Evolutionary conservation across 53 echinoderm and acorn worm genomes (phyloP).

Genomic region (Paracentrotus lividus): DNA sequence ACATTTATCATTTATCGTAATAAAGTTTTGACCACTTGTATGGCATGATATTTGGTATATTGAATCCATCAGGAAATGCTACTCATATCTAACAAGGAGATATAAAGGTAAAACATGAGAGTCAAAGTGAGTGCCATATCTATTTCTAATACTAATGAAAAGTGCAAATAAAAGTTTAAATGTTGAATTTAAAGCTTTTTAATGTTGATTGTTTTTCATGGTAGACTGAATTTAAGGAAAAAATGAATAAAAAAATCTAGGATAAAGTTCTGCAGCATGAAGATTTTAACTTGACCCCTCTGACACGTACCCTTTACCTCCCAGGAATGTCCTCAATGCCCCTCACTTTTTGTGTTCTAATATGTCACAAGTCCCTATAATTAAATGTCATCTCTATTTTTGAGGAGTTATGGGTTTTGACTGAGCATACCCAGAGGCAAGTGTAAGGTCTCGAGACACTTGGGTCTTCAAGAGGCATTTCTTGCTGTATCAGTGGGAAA

Average conservation of each 20-base stretch:
- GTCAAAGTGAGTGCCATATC: too few species aligned
- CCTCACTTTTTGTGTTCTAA: slow-evolving; percentile 17
- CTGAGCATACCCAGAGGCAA: slow-evolving; percentile 34
- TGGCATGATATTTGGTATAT: too few species aligned
- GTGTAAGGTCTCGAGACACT: slow-evolving; percentile 40
- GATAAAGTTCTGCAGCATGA: slow-evolving; percentile 29
- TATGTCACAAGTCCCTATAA: slow-evolving; percentile 54
- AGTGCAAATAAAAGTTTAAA: too few species aligned
- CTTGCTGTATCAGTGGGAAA: neutral
- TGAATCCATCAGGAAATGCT: too few species aligned
- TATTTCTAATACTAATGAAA: too few species aligned
- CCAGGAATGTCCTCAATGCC: neutral
- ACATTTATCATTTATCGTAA: too few species aligned
- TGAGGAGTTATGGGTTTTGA: slow-evolving; percentile 30
- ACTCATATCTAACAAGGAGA: too few species aligned
- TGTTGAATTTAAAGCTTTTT: too few species aligned
- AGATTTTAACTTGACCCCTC: slow-evolving; percentile 28
- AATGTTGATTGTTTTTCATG: too few species aligned
- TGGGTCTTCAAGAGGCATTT: slow-evolving; percentile 33
- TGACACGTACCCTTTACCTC: neutral
- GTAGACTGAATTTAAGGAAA: too few species aligned
- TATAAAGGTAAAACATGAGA: too few species aligned
- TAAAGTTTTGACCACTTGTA: too few species aligned
- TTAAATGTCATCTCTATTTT: slow-evolving; percentile 43
- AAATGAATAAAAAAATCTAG: slow-evolving; percentile 54